Conservation (phyloP, 23 tunicate genomes). For the Corella eumyota region DNA sequence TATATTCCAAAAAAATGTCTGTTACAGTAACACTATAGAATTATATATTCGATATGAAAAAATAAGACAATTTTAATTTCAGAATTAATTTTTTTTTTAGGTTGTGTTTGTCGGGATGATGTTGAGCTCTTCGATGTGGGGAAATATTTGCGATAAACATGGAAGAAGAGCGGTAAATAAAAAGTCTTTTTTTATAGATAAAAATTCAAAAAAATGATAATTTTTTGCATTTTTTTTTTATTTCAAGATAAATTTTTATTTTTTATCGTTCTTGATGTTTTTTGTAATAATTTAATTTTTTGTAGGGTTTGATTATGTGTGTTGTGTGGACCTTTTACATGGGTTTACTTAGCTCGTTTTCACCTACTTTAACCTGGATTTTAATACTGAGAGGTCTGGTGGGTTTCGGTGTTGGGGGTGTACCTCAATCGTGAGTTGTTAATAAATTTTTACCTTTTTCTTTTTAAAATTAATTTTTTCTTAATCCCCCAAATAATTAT, state of each 20-base stretch:
- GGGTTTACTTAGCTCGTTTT: slow-evolving; percentile 78
- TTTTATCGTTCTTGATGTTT: no score
- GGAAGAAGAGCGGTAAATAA: slow-evolving; percentile 51
- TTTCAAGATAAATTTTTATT: neutral
- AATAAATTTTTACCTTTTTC: neutral
- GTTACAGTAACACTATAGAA: no score
- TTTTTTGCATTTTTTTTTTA: neutral
- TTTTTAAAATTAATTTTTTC: neutral
- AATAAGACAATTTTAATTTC: no score
- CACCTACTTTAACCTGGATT: slow-evolving; percentile 91
- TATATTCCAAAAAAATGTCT: no score
- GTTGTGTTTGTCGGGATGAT: slow-evolving; percentile 94
- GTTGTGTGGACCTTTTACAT: slow-evolving; percentile 85
- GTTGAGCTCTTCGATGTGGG: slow-evolving; percentile 92
- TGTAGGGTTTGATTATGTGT: slow-evolving; percentile 75
- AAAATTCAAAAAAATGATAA: neutral
- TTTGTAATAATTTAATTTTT: no score
- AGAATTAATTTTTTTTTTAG: no score
- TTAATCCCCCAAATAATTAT: no score
- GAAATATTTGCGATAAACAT: slow-evolving; percentile 85
- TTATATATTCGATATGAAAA: no score
- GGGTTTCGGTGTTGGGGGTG: slow-evolving; percentile 98
- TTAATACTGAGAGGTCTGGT: slow-evolving; percentile 78
- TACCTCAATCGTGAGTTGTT: slow-evolving; percentile 69
- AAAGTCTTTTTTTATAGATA: neutral